Conservation (phyloP, 1,140 invertebrate species). For the Zaprionus tsacasi region DNA sequence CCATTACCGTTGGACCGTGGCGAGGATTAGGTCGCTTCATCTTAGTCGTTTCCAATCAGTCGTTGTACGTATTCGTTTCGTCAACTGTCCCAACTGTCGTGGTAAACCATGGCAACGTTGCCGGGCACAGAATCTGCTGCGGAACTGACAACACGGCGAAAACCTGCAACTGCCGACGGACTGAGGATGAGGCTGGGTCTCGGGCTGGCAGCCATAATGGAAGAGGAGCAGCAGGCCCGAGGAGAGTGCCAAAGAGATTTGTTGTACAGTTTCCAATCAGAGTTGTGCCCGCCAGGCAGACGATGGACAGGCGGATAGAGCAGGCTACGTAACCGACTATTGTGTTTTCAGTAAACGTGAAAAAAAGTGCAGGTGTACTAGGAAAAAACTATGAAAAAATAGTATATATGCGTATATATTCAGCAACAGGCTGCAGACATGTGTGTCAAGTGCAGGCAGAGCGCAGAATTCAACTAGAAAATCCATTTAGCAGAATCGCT, state of each 20-base stretch:
- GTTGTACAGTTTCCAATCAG: constrained; percentile 37
- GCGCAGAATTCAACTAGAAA: neutral
- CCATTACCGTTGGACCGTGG: neutral
- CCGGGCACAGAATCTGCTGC: constrained; percentile 45
- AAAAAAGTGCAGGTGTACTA: neutral
- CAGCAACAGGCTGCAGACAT: constrained; percentile 46
- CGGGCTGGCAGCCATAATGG: constrained; percentile 29
- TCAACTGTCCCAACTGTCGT: constrained; percentile 8
- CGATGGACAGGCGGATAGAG: constrained; percentile 7
- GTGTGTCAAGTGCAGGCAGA: constrained; percentile 24
- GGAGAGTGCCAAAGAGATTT: constrained; percentile 15
- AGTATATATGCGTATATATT: no score
- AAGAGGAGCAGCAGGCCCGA: neutral
- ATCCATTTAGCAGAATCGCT: neutral
- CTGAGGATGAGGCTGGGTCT: neutral
- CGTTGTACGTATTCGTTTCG: neutral
- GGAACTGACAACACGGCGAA: constrained; percentile 44
- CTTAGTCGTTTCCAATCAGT: constrained; percentile 34
- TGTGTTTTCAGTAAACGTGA: constrained; percentile 35
- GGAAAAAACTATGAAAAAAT: constrained; percentile 1
- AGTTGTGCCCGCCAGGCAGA: constrained; percentile 21
- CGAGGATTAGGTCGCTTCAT: constrained; percentile 36
- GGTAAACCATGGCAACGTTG: neutral
- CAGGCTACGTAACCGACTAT: constrained; percentile 32
- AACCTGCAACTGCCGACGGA: constrained; percentile 33